phyloP scores from a whole-genome alignment of 2,113 vertebrate species.

The Grantiella picta region DNA sequence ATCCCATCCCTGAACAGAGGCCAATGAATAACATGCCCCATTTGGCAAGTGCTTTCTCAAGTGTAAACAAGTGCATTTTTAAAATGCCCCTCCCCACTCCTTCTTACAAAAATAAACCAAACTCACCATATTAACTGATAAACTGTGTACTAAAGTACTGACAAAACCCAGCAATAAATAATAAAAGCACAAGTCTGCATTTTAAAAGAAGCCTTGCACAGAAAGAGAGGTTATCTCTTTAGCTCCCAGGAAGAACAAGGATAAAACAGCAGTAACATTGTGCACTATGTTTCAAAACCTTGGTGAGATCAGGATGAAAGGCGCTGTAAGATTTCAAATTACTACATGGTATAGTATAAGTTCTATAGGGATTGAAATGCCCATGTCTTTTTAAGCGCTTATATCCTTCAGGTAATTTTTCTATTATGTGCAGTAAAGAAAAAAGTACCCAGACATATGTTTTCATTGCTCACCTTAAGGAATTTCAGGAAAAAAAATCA shows the following conservation, averaged over 20 bases:
- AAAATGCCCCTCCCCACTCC: not conserved
- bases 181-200: not conserved
- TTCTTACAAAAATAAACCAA: conserved; percentile 4
- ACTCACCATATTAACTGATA: not conserved
- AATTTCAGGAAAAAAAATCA: not conserved
- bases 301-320: not conserved
- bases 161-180: conserved; percentile 4
- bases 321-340: not conserved
- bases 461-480: not conserved
- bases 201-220: not conserved
- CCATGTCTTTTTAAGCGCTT: not conserved
- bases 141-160: not conserved
- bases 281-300: not conserved
- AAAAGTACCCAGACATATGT: not conserved
- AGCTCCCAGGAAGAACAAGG: not conserved
- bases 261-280: not conserved
- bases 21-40: conserved; percentile 26
- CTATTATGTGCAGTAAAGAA: not conserved
- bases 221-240: not conserved
- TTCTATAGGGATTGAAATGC: not conserved
- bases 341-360: not conserved
- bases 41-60: conserved; percentile 44
- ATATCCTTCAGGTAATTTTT: not conserved
- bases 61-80: not conserved
- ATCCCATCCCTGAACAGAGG: not conserved